Evolutionary conservation across 2,113 vertebrate species (phyloP).

Genomic region (Pogonocichla stellata): DNA sequence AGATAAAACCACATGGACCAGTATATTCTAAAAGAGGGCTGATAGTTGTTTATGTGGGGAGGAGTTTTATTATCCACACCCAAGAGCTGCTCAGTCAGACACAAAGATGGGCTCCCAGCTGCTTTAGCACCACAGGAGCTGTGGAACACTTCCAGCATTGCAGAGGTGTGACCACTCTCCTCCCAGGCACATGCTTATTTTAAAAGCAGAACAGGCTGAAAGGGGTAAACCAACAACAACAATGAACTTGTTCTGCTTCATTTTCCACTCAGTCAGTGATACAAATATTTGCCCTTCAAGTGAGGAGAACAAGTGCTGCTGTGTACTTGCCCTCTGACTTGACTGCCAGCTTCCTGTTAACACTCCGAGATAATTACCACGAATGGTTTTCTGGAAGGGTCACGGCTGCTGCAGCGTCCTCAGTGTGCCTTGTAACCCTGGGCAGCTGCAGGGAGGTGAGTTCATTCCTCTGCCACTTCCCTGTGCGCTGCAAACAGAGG

Average conservation of each 20-base stretch:
- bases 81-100: background rate
- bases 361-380: background rate
- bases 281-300: background rate
- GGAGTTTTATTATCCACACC: background rate
- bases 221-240: background rate
- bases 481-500: background rate
- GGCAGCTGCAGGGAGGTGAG: background rate
- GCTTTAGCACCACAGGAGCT: background rate
- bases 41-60: background rate
- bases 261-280: background rate
- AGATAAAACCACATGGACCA: background rate
- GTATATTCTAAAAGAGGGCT: background rate
- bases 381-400: background rate
- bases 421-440: background rate
- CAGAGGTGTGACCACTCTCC: background rate
- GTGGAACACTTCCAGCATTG: rapidly evolving
- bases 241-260: background rate
- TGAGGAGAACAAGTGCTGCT: background rate
- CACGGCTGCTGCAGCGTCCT: background rate
- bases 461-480: background rate
- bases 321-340: background rate
- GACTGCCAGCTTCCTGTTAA: background rate
- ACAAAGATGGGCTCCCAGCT: rapidly evolving
- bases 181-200: background rate
- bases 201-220: background rate